Percentiles rank a stretch among this genome's conserved stretches.
Conservation (phyloP, 2,888 invertebrate genomes). For the Eudemis profundana region DNA sequence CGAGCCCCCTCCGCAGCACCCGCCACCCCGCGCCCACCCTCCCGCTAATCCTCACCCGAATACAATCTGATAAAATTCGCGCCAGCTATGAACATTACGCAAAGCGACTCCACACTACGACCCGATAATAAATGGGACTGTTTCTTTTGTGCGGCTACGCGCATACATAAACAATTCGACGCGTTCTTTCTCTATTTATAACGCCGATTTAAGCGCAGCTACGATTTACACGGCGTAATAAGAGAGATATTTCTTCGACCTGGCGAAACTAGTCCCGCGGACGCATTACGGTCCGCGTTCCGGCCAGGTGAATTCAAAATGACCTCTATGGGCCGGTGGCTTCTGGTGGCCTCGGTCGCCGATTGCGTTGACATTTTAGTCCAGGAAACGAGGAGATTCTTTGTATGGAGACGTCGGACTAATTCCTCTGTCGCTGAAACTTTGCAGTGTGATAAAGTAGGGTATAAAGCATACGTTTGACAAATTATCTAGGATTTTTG, state of each 20-base stretch:
- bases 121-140: conserved; percentile 80
- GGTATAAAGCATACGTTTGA: too few species aligned
- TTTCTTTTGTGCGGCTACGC: conserved; percentile 61
- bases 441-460: too few species aligned
- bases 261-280: conserved; percentile 84
- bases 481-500: too few species aligned
- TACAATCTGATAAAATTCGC: conserved; percentile 85
- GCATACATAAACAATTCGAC: conserved; percentile 67
- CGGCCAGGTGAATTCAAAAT: conserved; percentile 84
- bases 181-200: conserved; percentile 63
- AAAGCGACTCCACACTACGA: conserved; percentile 79
- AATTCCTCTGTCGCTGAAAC: too few species aligned
- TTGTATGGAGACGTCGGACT: too few species aligned
- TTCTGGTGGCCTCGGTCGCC: conserved; percentile 81
- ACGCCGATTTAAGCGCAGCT: conserved; percentile 69
- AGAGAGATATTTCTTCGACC: conserved; percentile 84
- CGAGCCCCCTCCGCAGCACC: conserved; percentile 55
- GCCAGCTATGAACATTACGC: conserved; percentile 84
- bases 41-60: conserved; percentile 81
- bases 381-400: too few species aligned
- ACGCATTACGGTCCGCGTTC: conserved; percentile 83
- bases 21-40: conserved; percentile 65
- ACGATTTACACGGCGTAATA: conserved; percentile 68
- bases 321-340: conserved; percentile 85
- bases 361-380: conserved; percentile 83